A percentile compares a stretch with the other conserved stretches of the same genome.
These are phyloP conservation scores for Phaenicophaeus curvirostris DNA, from an alignment of 2,797 vertebrate species.

Conservation along the genomic window DNA sequence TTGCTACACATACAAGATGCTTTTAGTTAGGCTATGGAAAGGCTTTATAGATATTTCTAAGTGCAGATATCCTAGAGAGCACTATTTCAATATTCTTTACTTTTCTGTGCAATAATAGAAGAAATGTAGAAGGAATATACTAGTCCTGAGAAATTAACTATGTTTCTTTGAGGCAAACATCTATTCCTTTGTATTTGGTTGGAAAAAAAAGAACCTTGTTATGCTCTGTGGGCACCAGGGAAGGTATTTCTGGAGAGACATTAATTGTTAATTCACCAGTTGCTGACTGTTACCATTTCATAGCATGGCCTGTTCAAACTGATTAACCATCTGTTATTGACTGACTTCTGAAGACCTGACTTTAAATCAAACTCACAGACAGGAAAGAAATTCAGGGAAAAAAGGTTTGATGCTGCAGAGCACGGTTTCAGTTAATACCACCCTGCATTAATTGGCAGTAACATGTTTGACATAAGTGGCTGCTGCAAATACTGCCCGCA, in stretches of 20 bases:
- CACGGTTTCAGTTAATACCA: slow-evolving; percentile 51
- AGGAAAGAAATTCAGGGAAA: slow-evolving; percentile 28
- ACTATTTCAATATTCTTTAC: neutral
- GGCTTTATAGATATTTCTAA: neutral
- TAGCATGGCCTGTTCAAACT: slow-evolving; percentile 7
- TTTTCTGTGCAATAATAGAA: neutral
- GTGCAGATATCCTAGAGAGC: neutral
- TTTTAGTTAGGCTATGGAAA: neutral
- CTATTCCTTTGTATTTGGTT: neutral
- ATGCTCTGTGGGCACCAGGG: neutral
- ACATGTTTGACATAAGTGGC: slow-evolving; percentile 50
- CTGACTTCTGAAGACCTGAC: slow-evolving; percentile 48
- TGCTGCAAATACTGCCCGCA: slow-evolving; percentile 37
- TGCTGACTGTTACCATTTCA: slow-evolving; percentile 13
- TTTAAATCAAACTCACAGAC: slow-evolving; percentile 54
- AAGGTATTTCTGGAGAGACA: slow-evolving; percentile 29
- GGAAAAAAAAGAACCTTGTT: neutral
- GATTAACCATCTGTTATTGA: slow-evolving; percentile 52
- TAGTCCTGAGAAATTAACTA: neutral
- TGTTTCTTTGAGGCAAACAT: neutral
- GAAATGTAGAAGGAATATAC: neutral
- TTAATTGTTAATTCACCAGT: slow-evolving; percentile 29
- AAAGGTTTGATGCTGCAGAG: slow-evolving; percentile 9
- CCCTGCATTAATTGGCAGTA: slow-evolving; percentile 60
- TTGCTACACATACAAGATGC: neutral